phyloP scores from a whole-genome alignment of 2,797 vertebrate genomes.

The Champsocephalus esox region DNA sequence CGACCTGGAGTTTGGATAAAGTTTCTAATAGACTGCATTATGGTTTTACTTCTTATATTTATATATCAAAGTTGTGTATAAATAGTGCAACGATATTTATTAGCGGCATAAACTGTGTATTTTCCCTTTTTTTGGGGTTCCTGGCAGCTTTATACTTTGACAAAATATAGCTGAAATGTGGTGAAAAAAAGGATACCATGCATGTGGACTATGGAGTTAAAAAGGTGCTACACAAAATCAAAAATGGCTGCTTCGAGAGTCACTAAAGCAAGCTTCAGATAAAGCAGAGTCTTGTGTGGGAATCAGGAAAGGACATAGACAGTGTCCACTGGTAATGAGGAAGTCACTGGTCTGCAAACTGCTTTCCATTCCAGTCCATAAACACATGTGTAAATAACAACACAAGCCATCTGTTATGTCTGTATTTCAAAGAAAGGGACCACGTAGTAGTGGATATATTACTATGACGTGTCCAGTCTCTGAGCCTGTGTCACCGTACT shows the following conservation, averaged over 20 bases:
- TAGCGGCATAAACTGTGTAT: background rate
- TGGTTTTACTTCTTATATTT: background rate
- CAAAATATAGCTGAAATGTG: background rate
- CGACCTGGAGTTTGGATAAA: background rate
- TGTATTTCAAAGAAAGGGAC: background rate
- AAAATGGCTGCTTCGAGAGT: background rate
- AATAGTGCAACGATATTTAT: background rate
- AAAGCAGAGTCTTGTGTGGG: background rate
- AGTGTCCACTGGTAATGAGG: constrained; percentile 11
- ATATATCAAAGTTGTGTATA: background rate
- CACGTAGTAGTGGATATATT: background rate
- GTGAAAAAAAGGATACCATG: background rate
- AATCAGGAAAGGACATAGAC: background rate
- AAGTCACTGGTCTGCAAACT: constrained; percentile 2
- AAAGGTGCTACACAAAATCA: background rate
- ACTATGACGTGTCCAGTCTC: background rate
- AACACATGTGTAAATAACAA: constrained; percentile 2
- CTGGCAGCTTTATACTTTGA: background rate
- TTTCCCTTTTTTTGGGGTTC: background rate
- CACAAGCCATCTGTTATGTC: constrained; percentile 7
- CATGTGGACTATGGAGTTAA: background rate
- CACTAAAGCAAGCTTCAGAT: background rate
- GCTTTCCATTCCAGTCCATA: background rate
- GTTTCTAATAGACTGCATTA: background rate
- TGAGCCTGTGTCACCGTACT: constrained; percentile 5